Percentiles rank a stretch among this genome's conserved stretches.
Conservation (phyloP, 2,888 invertebrate genomes). For the Epinotia demarniana region DNA sequence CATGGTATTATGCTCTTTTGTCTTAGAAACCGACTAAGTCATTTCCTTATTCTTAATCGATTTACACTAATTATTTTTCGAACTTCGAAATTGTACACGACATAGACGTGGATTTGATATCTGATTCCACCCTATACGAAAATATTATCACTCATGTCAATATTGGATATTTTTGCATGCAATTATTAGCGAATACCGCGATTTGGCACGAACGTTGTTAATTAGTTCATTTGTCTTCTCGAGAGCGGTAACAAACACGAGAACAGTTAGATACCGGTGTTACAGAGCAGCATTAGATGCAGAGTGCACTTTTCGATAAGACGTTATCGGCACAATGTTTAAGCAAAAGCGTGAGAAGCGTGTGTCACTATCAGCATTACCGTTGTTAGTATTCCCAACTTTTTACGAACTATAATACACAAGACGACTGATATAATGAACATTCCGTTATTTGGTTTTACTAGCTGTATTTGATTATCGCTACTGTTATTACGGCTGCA, state of each 20-base stretch:
- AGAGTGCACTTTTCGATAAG: constrained; percentile 59
- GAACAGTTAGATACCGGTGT: neutral
- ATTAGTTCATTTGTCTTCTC: neutral
- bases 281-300: constrained; percentile 1
- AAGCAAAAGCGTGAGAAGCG: constrained; percentile 71
- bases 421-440: constrained; percentile 50
- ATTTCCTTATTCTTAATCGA: no score
- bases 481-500: constrained; percentile 44
- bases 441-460: constrained; percentile 49
- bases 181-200: no score
- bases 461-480: constrained; percentile 27
- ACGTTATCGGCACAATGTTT: constrained; percentile 61
- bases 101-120: no score
- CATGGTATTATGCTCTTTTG: no score
- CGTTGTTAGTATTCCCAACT: constrained; percentile 53
- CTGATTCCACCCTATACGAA: no score
- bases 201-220: no score
- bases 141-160: no score
- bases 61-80: no score
- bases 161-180: no score
- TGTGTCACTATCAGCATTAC: constrained; percentile 60
- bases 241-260: neutral
- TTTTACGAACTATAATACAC: constrained; percentile 55
- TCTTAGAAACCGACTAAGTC: no score
- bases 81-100: no score